Evolutionary conservation across 2,113 vertebrate species (phyloP).

Genomic region (Alligator sinensis): DNA sequence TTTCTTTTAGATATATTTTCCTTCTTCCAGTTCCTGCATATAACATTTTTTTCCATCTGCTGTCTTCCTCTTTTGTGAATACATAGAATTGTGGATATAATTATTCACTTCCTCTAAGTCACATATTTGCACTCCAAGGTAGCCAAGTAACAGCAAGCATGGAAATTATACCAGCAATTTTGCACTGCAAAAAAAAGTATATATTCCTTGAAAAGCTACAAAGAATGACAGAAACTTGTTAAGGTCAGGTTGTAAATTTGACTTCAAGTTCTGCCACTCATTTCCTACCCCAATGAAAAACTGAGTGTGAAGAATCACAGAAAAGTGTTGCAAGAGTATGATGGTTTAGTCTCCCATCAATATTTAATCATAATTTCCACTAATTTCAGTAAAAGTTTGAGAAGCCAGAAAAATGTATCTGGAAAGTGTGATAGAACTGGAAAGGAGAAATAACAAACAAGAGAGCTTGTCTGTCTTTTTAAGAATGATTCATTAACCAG

Average conservation of each 20-base stretch:
- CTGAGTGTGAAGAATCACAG: neutral
- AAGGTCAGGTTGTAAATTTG: neutral
- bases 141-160: neutral
- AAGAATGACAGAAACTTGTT: neutral
- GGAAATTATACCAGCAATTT: neutral
- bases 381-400: neutral
- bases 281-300: neutral
- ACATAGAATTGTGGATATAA: neutral
- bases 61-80: neutral
- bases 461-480: conserved; percentile 8
- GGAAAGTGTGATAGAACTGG: neutral
- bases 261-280: neutral
- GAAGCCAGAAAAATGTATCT: neutral
- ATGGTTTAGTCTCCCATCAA: neutral
- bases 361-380: neutral
- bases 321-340: neutral
- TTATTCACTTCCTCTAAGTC: neutral
- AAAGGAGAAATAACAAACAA: neutral
- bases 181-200: neutral
- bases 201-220: neutral
- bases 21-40: neutral
- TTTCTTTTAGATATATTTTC: neutral
- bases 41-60: neutral
- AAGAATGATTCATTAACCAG: conserved; percentile 65
- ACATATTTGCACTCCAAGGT: neutral